Percentiles rank a stretch among this genome's conserved stretches.
Evolutionary conservation across 2,113 vertebrate species (phyloP).

Genomic region (Empidonax alnorum): DNA sequence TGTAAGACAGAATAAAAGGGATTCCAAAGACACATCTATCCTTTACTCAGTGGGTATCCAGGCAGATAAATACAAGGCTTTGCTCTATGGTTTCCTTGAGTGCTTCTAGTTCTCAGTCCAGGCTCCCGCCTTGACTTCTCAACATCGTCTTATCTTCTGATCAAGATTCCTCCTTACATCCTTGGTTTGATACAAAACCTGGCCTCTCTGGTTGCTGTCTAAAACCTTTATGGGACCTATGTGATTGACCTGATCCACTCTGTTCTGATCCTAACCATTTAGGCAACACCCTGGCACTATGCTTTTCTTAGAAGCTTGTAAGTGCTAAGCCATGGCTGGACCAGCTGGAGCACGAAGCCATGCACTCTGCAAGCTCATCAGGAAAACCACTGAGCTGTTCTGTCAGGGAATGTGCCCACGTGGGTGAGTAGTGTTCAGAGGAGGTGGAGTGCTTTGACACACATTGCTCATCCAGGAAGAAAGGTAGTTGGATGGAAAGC

Average conservation of each 20-base stretch:
- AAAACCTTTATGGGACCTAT: background rate
- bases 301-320: background rate
- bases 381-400: background rate
- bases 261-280: background rate
- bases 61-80: background rate
- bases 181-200: background rate
- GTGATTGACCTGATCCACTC: background rate
- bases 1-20: background rate
- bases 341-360: background rate
- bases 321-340: background rate
- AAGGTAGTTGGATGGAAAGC: background rate
- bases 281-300: rapidly evolving
- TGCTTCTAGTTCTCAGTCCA: background rate
- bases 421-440: background rate
- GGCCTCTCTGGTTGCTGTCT: background rate
- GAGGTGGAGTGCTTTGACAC: background rate
- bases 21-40: background rate
- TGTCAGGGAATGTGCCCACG: background rate
- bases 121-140: background rate
- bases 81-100: background rate
- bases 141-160: background rate
- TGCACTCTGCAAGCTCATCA: background rate
- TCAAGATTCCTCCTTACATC: background rate
- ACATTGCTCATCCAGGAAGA: background rate
- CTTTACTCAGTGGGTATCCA: background rate